Evolutionary conservation across 1,140 invertebrate genomes (phyloP).

Genomic region (Microplitis mediator): DNA sequence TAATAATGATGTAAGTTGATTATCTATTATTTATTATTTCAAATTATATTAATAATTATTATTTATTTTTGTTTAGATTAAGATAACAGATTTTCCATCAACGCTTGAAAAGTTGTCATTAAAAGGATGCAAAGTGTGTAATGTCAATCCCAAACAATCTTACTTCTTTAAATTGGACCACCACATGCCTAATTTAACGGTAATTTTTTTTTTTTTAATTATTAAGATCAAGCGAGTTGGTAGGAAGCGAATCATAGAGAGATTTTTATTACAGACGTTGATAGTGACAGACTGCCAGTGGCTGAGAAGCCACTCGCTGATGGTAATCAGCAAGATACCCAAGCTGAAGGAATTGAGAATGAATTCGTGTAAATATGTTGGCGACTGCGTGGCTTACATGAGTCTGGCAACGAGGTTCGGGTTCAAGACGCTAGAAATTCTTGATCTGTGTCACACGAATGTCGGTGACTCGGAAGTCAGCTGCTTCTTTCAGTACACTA

Average conservation of each 20-base stretch:
- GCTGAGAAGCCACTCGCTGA: slow-evolving; percentile 72
- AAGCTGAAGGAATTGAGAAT: slow-evolving; percentile 66
- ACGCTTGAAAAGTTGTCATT: slow-evolving; percentile 65
- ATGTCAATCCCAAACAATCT: slow-evolving; percentile 61
- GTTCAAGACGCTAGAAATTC: slow-evolving; percentile 69
- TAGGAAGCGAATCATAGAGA: neutral
- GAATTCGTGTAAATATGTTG: slow-evolving; percentile 67
- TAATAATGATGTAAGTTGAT: slow-evolving; percentile 54
- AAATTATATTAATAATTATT: slow-evolving; percentile 6
- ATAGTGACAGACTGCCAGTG: slow-evolving; percentile 73
- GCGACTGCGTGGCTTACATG: slow-evolving; percentile 76
- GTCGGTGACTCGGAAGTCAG: slow-evolving; percentile 73
- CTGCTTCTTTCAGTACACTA: slow-evolving; percentile 67
- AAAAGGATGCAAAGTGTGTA: slow-evolving; percentile 63
- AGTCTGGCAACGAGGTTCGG: slow-evolving; percentile 75
- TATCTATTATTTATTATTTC: slow-evolving; percentile 17
- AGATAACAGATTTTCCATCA: slow-evolving; percentile 64
- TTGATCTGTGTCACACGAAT: slow-evolving; percentile 71
- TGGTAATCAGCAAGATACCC: slow-evolving; percentile 73
- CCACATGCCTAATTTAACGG: slow-evolving; percentile 65
- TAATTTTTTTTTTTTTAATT: slow-evolving; percentile 43
- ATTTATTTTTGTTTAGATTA: slow-evolving; percentile 55
- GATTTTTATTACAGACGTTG: slow-evolving; percentile 61
- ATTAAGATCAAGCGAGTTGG: slow-evolving; percentile 10
- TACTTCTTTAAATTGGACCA: slow-evolving; percentile 66